A percentile compares a stretch with the other conserved stretches of the same genome.
phyloP scores from a whole-genome alignment of 2,797 vertebrate species.

The Sebastes hubbsi region DNA sequence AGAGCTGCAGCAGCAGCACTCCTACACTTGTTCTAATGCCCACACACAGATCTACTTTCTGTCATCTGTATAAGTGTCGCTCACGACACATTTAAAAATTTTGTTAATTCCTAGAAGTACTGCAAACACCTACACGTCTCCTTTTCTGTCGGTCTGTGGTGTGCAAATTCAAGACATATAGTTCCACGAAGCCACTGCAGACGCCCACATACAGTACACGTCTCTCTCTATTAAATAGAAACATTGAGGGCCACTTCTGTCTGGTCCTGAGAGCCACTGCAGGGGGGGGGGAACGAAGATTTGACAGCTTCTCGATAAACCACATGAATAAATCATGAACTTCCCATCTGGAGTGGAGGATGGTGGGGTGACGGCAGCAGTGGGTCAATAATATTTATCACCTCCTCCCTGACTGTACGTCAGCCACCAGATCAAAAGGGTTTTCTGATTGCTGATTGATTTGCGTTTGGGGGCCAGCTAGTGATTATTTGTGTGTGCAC shows the following conservation, averaged over 20 bases:
- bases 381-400: constrained; percentile 53
- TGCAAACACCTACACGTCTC: constrained; percentile 28
- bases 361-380: constrained; percentile 18
- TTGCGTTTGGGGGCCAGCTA: not conserved
- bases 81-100: constrained; percentile 19
- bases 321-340: constrained; percentile 65
- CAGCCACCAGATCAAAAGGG: not conserved
- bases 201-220: constrained; percentile 12
- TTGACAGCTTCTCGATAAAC: constrained; percentile 54
- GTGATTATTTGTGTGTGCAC: constrained; percentile 20
- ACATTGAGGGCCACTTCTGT: constrained; percentile 37
- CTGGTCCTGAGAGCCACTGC: constrained; percentile 16
- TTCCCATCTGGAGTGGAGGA: constrained; percentile 54
- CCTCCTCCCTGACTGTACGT: constrained; percentile 7
- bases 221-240: constrained; percentile 5
- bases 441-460: constrained; percentile 50
- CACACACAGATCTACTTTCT: constrained; percentile 25
- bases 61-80: constrained; percentile 16
- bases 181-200: not conserved
- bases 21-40: constrained; percentile 27
- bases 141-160: not conserved
- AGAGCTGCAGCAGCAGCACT: constrained; percentile 13
- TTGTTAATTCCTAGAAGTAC: constrained; percentile 1
- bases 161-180: constrained; percentile 7
- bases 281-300: not conserved